Evolutionary conservation across 2,113 vertebrate species (phyloP).

Genomic region (Lamprotornis superbus): DNA sequence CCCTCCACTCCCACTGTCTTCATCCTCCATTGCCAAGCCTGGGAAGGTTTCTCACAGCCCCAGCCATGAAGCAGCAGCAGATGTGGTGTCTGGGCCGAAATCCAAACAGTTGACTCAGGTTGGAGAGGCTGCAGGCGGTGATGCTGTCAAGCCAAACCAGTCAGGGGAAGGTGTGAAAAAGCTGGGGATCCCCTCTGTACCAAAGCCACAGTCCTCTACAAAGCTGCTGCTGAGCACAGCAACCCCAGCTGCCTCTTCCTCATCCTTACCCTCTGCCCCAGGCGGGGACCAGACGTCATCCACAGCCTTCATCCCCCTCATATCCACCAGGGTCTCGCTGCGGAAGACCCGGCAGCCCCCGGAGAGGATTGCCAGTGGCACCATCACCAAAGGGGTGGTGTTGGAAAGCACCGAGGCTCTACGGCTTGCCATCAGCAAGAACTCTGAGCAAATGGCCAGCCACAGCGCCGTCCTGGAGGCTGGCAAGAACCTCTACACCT

Average conservation of each 20-base stretch:
- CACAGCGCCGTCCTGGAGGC: constrained; percentile 94
- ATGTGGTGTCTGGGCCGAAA: constrained; percentile 72
- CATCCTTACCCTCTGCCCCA: background rate
- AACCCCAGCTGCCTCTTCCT: constrained; percentile 41
- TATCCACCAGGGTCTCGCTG: constrained; percentile 88
- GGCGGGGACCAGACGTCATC: constrained; percentile 71
- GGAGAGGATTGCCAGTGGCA: constrained; percentile 84
- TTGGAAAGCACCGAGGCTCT: constrained; percentile 88
- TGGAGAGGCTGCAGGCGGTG: constrained; percentile 68
- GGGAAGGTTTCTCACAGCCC: constrained; percentile 80
- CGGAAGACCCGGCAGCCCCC: constrained; percentile 90
- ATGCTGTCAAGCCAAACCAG: constrained; percentile 69
- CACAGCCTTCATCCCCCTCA: constrained; percentile 89
- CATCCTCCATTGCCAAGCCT: constrained; percentile 70
- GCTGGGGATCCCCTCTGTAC: constrained; percentile 70
- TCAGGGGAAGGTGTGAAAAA: constrained; percentile 80
- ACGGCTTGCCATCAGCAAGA: constrained; percentile 84
- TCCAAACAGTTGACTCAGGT: constrained; percentile 68
- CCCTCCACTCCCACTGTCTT: constrained; percentile 83
- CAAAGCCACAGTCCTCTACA: constrained; percentile 82
- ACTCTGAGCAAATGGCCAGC: constrained; percentile 93
- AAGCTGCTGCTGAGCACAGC: constrained; percentile 60
- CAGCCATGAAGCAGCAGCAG: constrained; percentile 77
- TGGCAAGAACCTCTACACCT: constrained; percentile 94
- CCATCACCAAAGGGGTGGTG: constrained; percentile 89